phyloP scores from a whole-genome alignment of 2,113 vertebrate species.

The Todiramphus chloris region DNA sequence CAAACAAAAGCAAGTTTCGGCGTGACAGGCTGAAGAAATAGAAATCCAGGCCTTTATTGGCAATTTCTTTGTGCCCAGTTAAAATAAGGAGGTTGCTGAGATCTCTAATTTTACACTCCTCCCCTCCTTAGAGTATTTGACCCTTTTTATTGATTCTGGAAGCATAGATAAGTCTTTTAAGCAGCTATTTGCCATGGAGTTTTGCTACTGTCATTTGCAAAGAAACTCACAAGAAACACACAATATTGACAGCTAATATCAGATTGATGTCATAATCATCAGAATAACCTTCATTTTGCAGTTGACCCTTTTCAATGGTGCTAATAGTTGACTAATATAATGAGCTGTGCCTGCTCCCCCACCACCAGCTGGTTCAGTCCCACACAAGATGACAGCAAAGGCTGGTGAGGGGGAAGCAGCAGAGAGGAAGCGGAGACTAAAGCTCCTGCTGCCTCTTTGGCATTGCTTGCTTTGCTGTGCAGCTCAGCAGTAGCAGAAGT shows the following conservation, averaged over 20 bases:
- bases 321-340: neutral
- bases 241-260: neutral
- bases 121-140: neutral
- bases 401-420: constrained; percentile 13
- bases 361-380: constrained; percentile 24
- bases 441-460: neutral
- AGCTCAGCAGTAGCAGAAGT: neutral
- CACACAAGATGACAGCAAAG: constrained; percentile 30
- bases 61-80: neutral
- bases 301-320: neutral
- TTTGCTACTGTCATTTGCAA: neutral
- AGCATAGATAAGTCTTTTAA: neutral
- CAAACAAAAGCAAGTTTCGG: neutral
- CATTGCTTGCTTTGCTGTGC: neutral
- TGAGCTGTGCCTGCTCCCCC: neutral
- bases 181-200: neutral
- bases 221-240: neutral
- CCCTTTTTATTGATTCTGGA: neutral
- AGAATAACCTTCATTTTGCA: neutral
- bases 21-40: neutral
- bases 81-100: neutral
- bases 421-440: neutral
- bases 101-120: neutral
- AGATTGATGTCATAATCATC: neutral
- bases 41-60: neutral